Base-by-base conservation (phyloP, 2,888 invertebrate genomes). In the Zonitis immaculata region DNA sequence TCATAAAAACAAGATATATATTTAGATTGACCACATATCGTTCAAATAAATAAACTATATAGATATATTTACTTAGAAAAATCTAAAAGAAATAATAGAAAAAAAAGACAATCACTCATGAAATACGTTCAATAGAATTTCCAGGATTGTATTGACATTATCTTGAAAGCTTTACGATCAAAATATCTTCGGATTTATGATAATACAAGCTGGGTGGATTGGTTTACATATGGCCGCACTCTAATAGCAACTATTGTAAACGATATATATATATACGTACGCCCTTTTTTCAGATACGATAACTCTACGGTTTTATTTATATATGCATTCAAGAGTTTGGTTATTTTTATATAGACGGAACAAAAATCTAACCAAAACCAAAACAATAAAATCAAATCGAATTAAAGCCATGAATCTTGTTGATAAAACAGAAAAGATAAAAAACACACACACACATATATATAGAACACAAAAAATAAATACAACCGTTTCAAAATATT, bases 141-240 rank as follows among this genome's bases (percentile, higher is more conserved):
- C 12, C 12, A 4, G n/a, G 2, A n/a, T 6, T 6, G 30, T 12
- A 30, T 30, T 30, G n/a, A 16, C 35, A 35, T 8, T 35, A 18
- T 8, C 18, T 35, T 16, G 18, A 54, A 47, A 50, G 55, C 56
- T 42, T n/a, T n/a, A n/a, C n/a, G n/a, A n/a, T n/a, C n/a, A n/a
- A n/a, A n/a, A n/a, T n/a, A n/a, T n/a, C n/a, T 46, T 25, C 30
- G 47, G 51, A 59, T 59, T 56, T 58, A 59, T 58, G 53, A 47
- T 55, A 53, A 51, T 49, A 48, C 25, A 44, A 52, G 42, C 42
- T 32, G 14, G 1, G 9, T 18, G 16, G 47, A 51, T 48, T 49
- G 50, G 55, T 58, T 59, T 53, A 59, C 59, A 59, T 59, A 56
- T 53, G 56, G 52, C 51, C 48, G 48, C 48, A 50, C 51, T 45